Percentiles rank a stretch among this genome's conserved stretches.
phyloP scores from a whole-genome alignment of 2,888 invertebrate genomes.

The Autographa gamma region DNA sequence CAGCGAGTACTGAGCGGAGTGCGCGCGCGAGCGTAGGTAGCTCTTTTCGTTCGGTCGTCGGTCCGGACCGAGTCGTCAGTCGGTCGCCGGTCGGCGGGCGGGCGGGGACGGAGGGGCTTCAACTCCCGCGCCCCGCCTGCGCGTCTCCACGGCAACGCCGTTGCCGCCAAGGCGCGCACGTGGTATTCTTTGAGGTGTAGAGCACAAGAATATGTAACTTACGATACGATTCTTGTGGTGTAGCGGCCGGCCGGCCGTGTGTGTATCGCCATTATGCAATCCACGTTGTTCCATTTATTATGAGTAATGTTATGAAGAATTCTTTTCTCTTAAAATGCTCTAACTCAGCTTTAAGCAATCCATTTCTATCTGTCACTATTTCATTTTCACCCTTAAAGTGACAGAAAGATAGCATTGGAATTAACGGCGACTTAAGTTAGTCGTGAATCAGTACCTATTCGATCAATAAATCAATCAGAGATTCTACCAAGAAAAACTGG shows the following conservation, averaged over 20 bases:
- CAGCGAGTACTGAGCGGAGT: conserved; percentile 68
- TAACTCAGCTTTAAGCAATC: too few relatives aligned
- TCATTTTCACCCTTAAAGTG: too few relatives aligned
- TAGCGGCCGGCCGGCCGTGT: background rate
- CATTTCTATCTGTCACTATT: too few relatives aligned
- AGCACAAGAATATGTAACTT: too few relatives aligned
- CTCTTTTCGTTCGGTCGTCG: conserved; percentile 54
- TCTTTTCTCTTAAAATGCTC: too few relatives aligned
- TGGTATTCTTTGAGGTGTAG: conserved; percentile 35
- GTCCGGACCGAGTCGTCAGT: conserved; percentile 19
- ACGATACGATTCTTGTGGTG: too few relatives aligned
- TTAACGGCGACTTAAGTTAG: too few relatives aligned
- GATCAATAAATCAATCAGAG: too few relatives aligned
- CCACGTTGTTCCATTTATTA: conserved; percentile 21
- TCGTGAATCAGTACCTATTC: too few relatives aligned
- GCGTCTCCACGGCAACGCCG: conserved; percentile 58
- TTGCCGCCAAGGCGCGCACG: conserved; percentile 56
- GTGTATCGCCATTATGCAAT: conserved; percentile 47
- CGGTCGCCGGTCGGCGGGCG: conserved; percentile 46
- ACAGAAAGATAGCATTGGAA: too few relatives aligned
- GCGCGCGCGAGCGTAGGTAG: conserved; percentile 51
- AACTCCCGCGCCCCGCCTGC: conserved; percentile 66
- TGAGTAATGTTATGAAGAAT: background rate
- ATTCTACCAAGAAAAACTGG: too few relatives aligned
- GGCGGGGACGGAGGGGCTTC: conserved; percentile 73